These are phyloP conservation scores for Colletes gigas DNA, from an alignment of 1,140 invertebrate species.

Conservation along the genomic window DNA sequence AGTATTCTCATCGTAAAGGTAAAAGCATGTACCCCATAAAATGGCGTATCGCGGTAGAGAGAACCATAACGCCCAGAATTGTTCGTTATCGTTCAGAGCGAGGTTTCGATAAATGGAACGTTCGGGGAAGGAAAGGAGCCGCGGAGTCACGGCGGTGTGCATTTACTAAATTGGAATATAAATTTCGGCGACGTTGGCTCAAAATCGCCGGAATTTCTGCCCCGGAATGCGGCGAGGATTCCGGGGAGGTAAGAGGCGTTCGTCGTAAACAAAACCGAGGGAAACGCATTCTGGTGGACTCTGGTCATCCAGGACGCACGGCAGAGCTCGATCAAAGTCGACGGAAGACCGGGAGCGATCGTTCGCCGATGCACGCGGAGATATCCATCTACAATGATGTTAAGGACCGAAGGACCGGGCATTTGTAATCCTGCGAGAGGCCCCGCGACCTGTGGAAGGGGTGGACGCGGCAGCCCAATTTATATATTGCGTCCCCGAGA, in stretches of 20 bases:
- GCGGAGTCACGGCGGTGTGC: slow-evolving; percentile 15
- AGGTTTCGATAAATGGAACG: no score
- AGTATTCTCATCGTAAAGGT: no score
- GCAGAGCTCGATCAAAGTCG: slow-evolving; percentile 77
- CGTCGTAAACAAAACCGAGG: slow-evolving; percentile 13
- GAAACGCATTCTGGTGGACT: background rate
- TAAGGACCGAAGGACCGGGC: slow-evolving; percentile 73
- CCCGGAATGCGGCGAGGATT: slow-evolving; percentile 26
- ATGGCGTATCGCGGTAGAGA: no score
- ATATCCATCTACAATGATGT: slow-evolving; percentile 79
- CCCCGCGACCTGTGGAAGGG: slow-evolving; percentile 59
- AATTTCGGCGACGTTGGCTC: background rate
- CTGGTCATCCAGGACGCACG: background rate
- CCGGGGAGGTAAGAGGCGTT: background rate
- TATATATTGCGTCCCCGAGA: slow-evolving; percentile 77
- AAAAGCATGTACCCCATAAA: no score
- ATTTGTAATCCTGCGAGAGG: slow-evolving; percentile 76
- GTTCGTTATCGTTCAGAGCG: no score
- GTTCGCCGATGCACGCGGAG: slow-evolving; percentile 70
- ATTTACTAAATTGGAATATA: slow-evolving; percentile 48
- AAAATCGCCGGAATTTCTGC: slow-evolving; percentile 34
- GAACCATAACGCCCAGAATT: no score
- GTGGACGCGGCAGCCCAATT: slow-evolving; percentile 71
- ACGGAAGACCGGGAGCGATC: slow-evolving; percentile 70
- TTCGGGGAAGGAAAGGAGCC: background rate